These are phyloP conservation scores for Nephila pilipes DNA, from an alignment of 1,140 invertebrate species.

Conservation along the genomic window DNA sequence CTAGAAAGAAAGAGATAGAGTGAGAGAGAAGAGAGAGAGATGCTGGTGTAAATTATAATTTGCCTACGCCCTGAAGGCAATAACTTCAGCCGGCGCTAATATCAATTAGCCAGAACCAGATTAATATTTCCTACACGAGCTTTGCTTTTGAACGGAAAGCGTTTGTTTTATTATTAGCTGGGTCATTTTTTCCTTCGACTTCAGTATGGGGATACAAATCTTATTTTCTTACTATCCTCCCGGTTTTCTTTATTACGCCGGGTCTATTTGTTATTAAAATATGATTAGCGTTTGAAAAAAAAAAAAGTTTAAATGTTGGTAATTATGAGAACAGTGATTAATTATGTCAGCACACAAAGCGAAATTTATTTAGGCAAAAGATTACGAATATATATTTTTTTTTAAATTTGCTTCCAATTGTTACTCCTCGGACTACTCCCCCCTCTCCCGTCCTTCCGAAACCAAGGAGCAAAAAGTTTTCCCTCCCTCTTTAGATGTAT, in stretches of 20 bases:
- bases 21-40: constrained; percentile 52
- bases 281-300: constrained; percentile 76
- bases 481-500: constrained; percentile 30
- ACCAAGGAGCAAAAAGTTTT: constrained; percentile 41
- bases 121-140: constrained; percentile 76
- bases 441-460: not conserved
- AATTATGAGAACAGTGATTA: constrained; percentile 77
- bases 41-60: constrained; percentile 76
- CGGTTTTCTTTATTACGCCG: constrained; percentile 71
- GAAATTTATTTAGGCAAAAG: constrained; percentile 77
- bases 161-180: constrained; percentile 76
- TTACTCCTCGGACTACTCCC: constrained; percentile 47
- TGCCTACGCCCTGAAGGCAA: constrained; percentile 75
- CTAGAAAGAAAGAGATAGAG: constrained; percentile 40
- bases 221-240: constrained; percentile 72
- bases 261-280: constrained; percentile 77
- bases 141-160: constrained; percentile 67
- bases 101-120: constrained; percentile 76
- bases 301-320: constrained; percentile 77
- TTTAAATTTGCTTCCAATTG: constrained; percentile 67
- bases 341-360: constrained; percentile 77
- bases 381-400: constrained; percentile 71
- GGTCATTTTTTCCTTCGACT: constrained; percentile 65
- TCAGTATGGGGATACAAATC: constrained; percentile 74
- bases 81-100: constrained; percentile 75